phyloP scores from a whole-genome alignment of 2,888 invertebrate genomes.

The Cheilosia pagana region DNA sequence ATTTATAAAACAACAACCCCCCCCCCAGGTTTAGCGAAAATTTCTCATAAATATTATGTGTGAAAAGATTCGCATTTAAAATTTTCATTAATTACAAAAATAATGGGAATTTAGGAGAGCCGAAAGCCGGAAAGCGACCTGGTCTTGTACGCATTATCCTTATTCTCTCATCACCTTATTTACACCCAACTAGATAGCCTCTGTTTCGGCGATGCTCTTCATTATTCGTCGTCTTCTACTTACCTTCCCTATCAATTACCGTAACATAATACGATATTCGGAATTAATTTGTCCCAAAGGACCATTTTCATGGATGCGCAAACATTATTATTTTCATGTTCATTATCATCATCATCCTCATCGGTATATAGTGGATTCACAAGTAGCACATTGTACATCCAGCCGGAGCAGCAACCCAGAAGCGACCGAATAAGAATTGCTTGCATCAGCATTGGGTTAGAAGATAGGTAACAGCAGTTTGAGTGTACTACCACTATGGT shows the following conservation, averaged over 20 bases:
- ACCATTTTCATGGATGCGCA: constrained; percentile 71
- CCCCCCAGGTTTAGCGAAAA: not conserved
- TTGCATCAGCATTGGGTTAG: not conserved
- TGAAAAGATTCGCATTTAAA: constrained; percentile 29
- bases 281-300: constrained; percentile 73
- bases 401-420: constrained; percentile 5
- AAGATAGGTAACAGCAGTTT: not conserved
- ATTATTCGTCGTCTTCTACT: constrained; percentile 46
- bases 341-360: constrained; percentile 67
- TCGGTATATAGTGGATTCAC: constrained; percentile 45
- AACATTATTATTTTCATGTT: constrained; percentile 70
- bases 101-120: constrained; percentile 40
- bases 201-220: constrained; percentile 35
- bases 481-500: not conserved
- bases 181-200: constrained; percentile 43
- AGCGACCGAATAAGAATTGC: constrained; percentile 13
- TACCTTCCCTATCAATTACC: constrained; percentile 65
- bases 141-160: constrained; percentile 26
- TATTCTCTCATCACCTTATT: constrained; percentile 34
- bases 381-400: not conserved
- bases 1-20: not conserved
- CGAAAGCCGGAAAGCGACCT: not conserved
- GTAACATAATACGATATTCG: constrained; percentile 67
- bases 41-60: constrained; percentile 1
- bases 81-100: constrained; percentile 54